A percentile compares a stretch with the other conserved stretches of the same genome.
Evolutionary conservation across 2,113 vertebrate species (phyloP).

Genomic region (Balaeniceps rex): DNA sequence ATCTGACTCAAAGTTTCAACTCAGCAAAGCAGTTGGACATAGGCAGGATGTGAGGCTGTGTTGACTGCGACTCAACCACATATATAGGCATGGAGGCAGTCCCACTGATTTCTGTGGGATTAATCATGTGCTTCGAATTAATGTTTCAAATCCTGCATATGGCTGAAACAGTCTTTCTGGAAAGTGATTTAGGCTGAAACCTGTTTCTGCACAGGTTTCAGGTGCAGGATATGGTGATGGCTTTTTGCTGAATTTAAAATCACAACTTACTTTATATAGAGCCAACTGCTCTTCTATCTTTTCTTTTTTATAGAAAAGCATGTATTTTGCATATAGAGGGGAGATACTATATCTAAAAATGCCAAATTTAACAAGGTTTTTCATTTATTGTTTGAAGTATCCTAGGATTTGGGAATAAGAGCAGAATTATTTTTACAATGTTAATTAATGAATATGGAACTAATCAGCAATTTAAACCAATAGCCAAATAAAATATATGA

Average conservation of each 20-base stretch:
- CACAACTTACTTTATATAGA: not conserved
- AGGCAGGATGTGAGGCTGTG: not conserved
- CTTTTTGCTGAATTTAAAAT: not conserved
- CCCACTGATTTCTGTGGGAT: not conserved
- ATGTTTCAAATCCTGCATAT: not conserved
- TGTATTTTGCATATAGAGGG: not conserved
- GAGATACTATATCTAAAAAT: not conserved
- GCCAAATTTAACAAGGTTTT: not conserved
- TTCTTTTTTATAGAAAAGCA: not conserved
- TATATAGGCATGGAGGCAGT: not conserved
- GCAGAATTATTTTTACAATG: not conserved
- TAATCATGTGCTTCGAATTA: not conserved
- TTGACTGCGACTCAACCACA: not conserved
- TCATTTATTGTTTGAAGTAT: conserved; percentile 11
- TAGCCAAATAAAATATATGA: conserved; percentile 50
- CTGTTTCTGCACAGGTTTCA: not conserved
- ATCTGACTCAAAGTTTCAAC: not conserved
- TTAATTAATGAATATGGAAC: not conserved
- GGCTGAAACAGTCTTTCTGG: not conserved
- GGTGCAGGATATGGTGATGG: not conserved
- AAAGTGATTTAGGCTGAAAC: not conserved
- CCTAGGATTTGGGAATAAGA: conserved; percentile 29
- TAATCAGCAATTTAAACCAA: conserved; percentile 22
- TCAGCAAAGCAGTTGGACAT: not conserved
- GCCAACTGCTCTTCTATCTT: not conserved